Conservation (phyloP, 2,113 vertebrate genomes). For the Oreochromis niloticus region DNA sequence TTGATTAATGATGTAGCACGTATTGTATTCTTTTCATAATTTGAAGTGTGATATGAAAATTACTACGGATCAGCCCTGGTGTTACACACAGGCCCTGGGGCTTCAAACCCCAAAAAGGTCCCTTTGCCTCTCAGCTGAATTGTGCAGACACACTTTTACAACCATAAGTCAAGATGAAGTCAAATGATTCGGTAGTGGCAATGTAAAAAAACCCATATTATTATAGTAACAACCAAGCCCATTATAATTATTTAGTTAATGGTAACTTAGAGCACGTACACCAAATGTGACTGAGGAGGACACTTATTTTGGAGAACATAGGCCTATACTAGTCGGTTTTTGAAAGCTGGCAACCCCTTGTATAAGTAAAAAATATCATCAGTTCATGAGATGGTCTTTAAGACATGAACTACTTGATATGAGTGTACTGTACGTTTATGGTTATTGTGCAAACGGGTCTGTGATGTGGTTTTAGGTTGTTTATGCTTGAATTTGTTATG, state of each 20-base stretch:
- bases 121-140: not conserved
- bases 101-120: not conserved
- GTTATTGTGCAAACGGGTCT: not conserved
- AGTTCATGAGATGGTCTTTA: not conserved
- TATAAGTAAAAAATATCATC: not conserved
- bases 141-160: not conserved
- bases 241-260: not conserved
- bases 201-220: not conserved
- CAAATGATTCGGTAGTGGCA: not conserved
- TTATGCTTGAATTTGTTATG: not conserved
- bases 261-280: not conserved
- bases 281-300: not conserved
- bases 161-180: not conserved
- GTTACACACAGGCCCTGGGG: not conserved
- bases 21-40: not conserved
- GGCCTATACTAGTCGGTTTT: not conserved
- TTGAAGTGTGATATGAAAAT: not conserved
- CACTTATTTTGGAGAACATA: not conserved
- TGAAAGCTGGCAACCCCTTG: not conserved
- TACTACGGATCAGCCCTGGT: not conserved
- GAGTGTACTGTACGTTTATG: not conserved
- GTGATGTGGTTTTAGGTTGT: not conserved
- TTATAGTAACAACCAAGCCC: not conserved
- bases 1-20: accelerated
- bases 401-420: not conserved